These are phyloP conservation scores for Dorcus parallelipipedus DNA, from an alignment of 2,888 invertebrate species.

Conservation along the genomic window DNA sequence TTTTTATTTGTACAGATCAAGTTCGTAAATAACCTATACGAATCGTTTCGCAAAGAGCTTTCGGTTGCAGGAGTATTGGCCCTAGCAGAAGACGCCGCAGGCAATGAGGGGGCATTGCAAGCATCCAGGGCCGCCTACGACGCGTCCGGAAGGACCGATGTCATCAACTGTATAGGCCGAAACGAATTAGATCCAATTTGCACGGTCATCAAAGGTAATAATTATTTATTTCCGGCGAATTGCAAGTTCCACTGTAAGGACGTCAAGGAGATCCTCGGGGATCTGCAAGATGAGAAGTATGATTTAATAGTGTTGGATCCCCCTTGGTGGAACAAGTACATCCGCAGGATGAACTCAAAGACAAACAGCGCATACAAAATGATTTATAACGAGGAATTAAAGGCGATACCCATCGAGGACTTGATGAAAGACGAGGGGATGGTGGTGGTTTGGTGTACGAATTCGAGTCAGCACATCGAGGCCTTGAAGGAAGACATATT, in stretches of 20 bases:
- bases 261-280: constrained; percentile 56
- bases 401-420: constrained; percentile 64
- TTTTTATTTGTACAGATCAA: not conserved
- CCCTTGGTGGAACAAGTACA: constrained; percentile 95
- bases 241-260: constrained; percentile 67
- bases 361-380: constrained; percentile 71
- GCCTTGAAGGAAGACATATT: constrained; percentile 71
- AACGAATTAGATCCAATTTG: constrained; percentile 56
- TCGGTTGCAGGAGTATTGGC: constrained; percentile 10
- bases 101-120: constrained; percentile 26
- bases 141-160: constrained; percentile 37
- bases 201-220: constrained; percentile 49
- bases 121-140: constrained; percentile 45
- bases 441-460: constrained; percentile 90
- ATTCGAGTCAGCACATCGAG: constrained; percentile 67
- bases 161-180: constrained; percentile 52
- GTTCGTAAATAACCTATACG: constrained; percentile 15
- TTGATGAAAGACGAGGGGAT: constrained; percentile 63
- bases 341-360: constrained; percentile 68
- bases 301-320: constrained; percentile 89
- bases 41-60: constrained; percentile 7
- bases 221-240: constrained; percentile 64
- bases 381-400: constrained; percentile 74
- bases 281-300: constrained; percentile 55
- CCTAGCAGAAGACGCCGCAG: not conserved